A percentile compares a stretch with the other conserved stretches of the same genome.
phyloP scores from a whole-genome alignment of 2,888 invertebrate genomes.

The Tethea ocularis region DNA sequence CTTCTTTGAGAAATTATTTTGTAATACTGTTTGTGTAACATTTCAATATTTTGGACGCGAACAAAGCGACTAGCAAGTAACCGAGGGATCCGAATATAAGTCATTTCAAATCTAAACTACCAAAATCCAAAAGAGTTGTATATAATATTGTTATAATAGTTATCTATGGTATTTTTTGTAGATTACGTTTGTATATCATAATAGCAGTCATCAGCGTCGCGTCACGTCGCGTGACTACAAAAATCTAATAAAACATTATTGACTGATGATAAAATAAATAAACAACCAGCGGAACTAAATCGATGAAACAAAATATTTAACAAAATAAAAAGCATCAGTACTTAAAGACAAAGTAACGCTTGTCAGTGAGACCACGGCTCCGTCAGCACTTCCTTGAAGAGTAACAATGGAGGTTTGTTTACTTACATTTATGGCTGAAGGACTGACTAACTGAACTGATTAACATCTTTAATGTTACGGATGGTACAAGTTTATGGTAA shows the following conservation, averaged over 20 bases:
- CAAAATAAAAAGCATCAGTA: background rate
- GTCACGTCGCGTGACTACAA: too few species aligned
- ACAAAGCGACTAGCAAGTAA: too few species aligned
- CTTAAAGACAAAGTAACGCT: background rate
- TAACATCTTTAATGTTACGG: background rate
- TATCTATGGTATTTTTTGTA: too few species aligned
- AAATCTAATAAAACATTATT: background rate
- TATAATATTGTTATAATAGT: too few species aligned
- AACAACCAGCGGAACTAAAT: background rate
- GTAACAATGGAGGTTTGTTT: background rate
- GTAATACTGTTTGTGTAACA: background rate
- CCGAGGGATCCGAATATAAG: too few species aligned
- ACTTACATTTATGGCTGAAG: background rate
- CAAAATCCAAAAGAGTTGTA: too few species aligned
- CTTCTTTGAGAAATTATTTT: constrained; percentile 13
- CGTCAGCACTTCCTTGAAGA: constrained; percentile 3
- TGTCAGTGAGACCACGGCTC: background rate
- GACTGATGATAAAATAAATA: background rate
- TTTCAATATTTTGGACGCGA: too few species aligned
- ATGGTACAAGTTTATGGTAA: background rate
- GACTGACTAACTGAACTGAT: background rate
- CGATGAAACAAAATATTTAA: background rate
- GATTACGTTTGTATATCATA: too few species aligned
- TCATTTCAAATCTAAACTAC: too few species aligned
- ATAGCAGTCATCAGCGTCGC: too few species aligned